A percentile compares a stretch with the other conserved stretches of the same genome.
Evolutionary conservation across 2,113 vertebrate genomes (phyloP).

Genomic region (Grus americana): DNA sequence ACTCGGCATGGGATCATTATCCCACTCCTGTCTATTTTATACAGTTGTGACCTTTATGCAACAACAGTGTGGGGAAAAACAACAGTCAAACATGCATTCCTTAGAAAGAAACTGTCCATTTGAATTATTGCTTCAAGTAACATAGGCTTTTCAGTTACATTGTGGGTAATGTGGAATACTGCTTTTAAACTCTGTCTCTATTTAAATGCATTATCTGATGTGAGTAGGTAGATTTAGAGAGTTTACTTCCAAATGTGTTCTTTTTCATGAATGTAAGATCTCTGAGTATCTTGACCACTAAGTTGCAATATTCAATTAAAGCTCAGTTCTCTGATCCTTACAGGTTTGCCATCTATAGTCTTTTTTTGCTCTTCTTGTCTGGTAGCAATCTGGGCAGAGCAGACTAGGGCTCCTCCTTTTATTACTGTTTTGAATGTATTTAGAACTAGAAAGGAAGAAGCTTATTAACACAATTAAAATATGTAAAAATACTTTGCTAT

Average conservation of each 20-base stretch:
- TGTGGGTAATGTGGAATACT: background rate
- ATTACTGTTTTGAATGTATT: background rate
- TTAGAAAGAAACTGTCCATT: background rate
- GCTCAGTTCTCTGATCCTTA: background rate
- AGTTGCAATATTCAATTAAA: background rate
- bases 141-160: background rate
- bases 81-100: background rate
- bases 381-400: background rate
- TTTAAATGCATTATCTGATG: background rate
- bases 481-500: background rate
- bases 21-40: background rate
- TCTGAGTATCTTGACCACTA: background rate
- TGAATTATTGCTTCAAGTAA: background rate
- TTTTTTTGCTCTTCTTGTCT: background rate
- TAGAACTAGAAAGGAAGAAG: background rate
- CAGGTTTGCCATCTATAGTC: background rate
- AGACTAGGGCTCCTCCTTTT: background rate
- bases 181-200: background rate
- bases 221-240: background rate
- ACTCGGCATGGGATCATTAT: background rate
- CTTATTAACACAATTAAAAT: background rate
- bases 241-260: background rate
- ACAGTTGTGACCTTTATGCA: slow-evolving; percentile 25
- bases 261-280: background rate
- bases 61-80: background rate